Conservation (phyloP, 2,888 invertebrate species). For the Harpalus rufipes region DNA sequence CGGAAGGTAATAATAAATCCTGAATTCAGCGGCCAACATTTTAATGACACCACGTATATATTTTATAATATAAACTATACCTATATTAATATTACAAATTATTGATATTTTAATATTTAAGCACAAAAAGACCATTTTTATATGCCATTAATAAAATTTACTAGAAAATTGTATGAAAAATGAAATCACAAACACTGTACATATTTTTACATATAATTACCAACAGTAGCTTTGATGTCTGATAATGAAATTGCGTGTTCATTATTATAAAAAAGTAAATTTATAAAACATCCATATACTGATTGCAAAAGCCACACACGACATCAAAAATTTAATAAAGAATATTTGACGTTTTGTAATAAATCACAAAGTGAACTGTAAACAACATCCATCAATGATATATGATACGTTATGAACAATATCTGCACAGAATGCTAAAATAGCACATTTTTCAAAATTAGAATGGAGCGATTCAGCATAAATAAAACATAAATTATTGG, state of each 20-base stretch:
- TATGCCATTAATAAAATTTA: neutral
- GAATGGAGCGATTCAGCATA: neutral
- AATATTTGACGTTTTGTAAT: conserved; percentile 26
- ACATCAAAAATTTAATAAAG: conserved; percentile 24
- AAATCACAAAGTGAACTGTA: conserved; percentile 8
- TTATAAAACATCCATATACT: conserved; percentile 6
- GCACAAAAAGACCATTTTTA: neutral
- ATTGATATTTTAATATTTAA: neutral
- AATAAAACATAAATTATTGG: neutral
- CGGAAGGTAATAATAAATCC: no score
- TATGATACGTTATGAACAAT: neutral
- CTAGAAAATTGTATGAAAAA: neutral
- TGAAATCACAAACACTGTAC: neutral
- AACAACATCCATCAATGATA: conserved; percentile 19
- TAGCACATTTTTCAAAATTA: conserved; percentile 6
- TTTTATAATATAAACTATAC: no score
- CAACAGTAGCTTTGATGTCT: neutral
- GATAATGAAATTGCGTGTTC: conserved; percentile 1
- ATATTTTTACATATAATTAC: conserved; percentile 3
- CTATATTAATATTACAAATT: neutral
- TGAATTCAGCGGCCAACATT: no score
- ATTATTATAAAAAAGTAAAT: conserved; percentile 12
- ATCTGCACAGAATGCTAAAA: conserved; percentile 1
- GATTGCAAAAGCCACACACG: conserved; percentile 11
- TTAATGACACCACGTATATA: no score